Base-by-base conservation (phyloP, 2,797 vertebrate genomes). In the Sitta carolinensis region DNA sequence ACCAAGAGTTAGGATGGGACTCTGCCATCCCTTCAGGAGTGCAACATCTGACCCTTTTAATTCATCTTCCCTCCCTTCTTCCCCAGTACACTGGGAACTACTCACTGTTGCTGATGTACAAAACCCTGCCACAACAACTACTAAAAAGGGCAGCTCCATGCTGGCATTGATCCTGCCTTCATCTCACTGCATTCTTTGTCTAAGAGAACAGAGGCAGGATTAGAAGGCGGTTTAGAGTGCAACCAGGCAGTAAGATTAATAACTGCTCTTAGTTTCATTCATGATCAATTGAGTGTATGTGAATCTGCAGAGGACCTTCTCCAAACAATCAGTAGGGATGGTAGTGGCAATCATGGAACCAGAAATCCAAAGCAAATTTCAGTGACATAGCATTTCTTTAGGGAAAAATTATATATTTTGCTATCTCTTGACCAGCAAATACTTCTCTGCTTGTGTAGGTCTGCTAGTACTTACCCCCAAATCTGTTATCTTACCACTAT, bases 221-320 rank as follows among this genome's bases (percentile, higher is more conserved):
- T 97, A 97, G 96, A 94, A 95, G 82, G 79, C 78, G 77, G 91
- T 96, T 95, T 94, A 95, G 93, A 97, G 94, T 89, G 94, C 90
- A 97, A 95, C 89, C 92, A 95, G 94, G 94, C 95, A 96, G 86
- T 85, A 96, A 95, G 91, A 97, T 96, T 97, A 94, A 96, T 95
- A 95, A 94, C 84, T 92, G 78, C 81, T 96, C 92, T 97, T 93
- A 90, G 84, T 55, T 95, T 94, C 94, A 95, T 97, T 97, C 93
- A 94, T 88, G 93, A 92, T 94, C 87, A 96, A 85, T 92, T 93
- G 93, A 93, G 75, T 93, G 93, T 80, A 36, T 87, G 50, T 29
- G 88, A 82, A 94, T 90, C 58, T 79, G 74, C 75, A 84, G 92
- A 96, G 81, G 87, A 89, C 80, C 72, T 95, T 96, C 84, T 95